Evolutionary conservation across 1,140 invertebrate genomes (phyloP).

Genomic region (Ceratoteleas bidentatus): DNA sequence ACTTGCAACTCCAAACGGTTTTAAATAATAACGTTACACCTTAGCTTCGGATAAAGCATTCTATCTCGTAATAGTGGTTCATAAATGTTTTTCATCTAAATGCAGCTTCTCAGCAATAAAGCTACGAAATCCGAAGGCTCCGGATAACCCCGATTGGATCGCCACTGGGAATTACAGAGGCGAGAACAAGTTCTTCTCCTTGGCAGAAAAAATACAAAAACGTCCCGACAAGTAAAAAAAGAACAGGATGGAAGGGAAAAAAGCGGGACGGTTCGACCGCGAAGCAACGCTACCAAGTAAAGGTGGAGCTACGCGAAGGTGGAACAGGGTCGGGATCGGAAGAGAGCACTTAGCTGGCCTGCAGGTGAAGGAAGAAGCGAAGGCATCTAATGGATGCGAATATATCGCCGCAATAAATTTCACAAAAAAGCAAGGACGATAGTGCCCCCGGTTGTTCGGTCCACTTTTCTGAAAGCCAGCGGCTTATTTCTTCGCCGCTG

Average conservation of each 20-base stretch:
- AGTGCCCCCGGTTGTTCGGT: slow-evolving; percentile 60
- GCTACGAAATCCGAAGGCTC: slow-evolving; percentile 60
- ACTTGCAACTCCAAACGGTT: slow-evolving; percentile 3
- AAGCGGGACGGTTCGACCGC: slow-evolving; percentile 26
- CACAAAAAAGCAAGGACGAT: slow-evolving; percentile 76
- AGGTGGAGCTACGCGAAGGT: slow-evolving; percentile 51
- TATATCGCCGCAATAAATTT: slow-evolving; percentile 82
- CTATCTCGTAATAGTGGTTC: slow-evolving; percentile 50
- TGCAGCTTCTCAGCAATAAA: slow-evolving; percentile 58
- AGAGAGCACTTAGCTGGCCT: slow-evolving; percentile 72
- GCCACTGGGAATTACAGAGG: slow-evolving; percentile 65
- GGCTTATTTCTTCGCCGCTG: slow-evolving; percentile 51
- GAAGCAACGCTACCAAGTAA: slow-evolving; percentile 51
- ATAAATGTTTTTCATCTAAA: slow-evolving; percentile 66
- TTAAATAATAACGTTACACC: slow-evolving; percentile 50
- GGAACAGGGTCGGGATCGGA: slow-evolving; percentile 59
- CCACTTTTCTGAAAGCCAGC: slow-evolving; percentile 61
- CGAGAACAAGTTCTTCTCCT: slow-evolving; percentile 64
- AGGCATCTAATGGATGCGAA: slow-evolving; percentile 81
- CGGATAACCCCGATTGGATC: slow-evolving; percentile 57
- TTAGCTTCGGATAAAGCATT: slow-evolving; percentile 49
- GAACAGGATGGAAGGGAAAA: slow-evolving; percentile 38
- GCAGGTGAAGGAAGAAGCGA: slow-evolving; percentile 69
- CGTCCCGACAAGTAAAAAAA: slow-evolving; percentile 35
- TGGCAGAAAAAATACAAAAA: slow-evolving; percentile 54